A percentile compares a stretch with the other conserved stretches of the same genome.
Conservation (phyloP, 2,888 invertebrate genomes). For the Synergus gifuensis region DNA sequence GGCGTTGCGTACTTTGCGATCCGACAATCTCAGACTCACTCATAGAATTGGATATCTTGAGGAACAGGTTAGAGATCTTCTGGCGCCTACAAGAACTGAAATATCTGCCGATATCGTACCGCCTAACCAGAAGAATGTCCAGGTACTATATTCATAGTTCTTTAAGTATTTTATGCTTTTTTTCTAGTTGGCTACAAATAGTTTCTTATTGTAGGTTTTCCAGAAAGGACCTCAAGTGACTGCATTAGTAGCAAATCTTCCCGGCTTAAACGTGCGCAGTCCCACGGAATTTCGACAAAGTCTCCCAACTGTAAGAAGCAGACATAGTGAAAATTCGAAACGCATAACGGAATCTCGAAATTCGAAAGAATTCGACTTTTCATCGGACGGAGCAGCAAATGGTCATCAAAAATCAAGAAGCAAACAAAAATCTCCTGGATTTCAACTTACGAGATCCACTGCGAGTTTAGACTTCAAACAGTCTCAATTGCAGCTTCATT, state of each 20-base stretch:
- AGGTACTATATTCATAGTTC: slow-evolving; percentile 59
- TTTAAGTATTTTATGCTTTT: slow-evolving; percentile 6
- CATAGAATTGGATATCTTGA: slow-evolving; percentile 94
- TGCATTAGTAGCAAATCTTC: slow-evolving; percentile 84
- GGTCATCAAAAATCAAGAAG: slow-evolving; percentile 80
- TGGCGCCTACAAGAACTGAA: slow-evolving; percentile 68
- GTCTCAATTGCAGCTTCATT: slow-evolving; percentile 60
- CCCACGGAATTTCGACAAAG: slow-evolving; percentile 69
- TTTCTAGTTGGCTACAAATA: not conserved
- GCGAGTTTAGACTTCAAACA: slow-evolving; percentile 71
- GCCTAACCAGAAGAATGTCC: slow-evolving; percentile 70
- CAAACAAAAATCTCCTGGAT: slow-evolving; percentile 63
- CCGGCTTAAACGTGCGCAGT: slow-evolving; percentile 79
- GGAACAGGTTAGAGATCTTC: slow-evolving; percentile 84
- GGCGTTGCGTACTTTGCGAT: slow-evolving; percentile 79
- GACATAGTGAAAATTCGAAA: slow-evolving; percentile 62
- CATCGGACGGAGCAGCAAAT: slow-evolving; percentile 79
- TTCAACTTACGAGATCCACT: slow-evolving; percentile 70
- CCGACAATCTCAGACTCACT: slow-evolving; percentile 90
- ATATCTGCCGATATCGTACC: slow-evolving; percentile 60
- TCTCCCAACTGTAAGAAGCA: slow-evolving; percentile 67
- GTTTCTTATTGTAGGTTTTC: slow-evolving; percentile 80
- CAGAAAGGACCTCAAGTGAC: slow-evolving; percentile 91
- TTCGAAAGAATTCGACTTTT: slow-evolving; percentile 78
- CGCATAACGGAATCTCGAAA: slow-evolving; percentile 59